phyloP scores from a whole-genome alignment of 2,113 vertebrate genomes.

The Atrichornis clamosus region DNA sequence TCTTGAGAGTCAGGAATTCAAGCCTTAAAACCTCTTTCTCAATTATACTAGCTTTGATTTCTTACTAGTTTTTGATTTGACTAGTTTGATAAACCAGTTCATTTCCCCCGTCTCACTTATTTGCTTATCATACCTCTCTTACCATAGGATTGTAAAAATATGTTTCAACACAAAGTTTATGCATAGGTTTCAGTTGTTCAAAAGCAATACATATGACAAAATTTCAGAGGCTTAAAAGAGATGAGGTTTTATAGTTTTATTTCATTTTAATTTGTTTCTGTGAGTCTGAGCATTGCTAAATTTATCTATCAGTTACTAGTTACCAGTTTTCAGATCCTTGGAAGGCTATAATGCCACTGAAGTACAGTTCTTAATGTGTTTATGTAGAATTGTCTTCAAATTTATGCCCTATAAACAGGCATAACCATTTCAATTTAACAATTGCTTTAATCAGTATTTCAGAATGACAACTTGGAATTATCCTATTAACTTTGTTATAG shows the following conservation, averaged over 20 bases:
- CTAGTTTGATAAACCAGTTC: background rate
- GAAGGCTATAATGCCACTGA: background rate
- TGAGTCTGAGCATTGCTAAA: background rate
- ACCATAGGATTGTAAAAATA: background rate
- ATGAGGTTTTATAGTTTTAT: background rate
- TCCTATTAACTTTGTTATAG: constrained; percentile 60
- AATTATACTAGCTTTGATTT: background rate
- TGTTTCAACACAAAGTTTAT: background rate
- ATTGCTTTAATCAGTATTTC: constrained; percentile 67
- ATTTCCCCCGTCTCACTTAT: background rate
- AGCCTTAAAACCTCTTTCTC: background rate
- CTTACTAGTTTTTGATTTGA: background rate
- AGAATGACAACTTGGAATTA: constrained; percentile 58
- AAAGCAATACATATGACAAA: background rate
- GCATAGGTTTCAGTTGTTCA: background rate
- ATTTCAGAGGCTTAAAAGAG: background rate
- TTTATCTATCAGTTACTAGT: background rate
- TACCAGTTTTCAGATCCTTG: background rate
- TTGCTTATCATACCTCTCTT: background rate
- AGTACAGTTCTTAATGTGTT: constrained; percentile 40
- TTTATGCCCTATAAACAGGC: constrained; percentile 34
- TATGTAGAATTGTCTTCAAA: constrained; percentile 27
- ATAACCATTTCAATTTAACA: constrained; percentile 51
- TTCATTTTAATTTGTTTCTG: background rate
- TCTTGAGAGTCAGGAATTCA: background rate